Base-by-base conservation (phyloP, 1,140 invertebrate species). In the Orius insidiosus region DNA sequence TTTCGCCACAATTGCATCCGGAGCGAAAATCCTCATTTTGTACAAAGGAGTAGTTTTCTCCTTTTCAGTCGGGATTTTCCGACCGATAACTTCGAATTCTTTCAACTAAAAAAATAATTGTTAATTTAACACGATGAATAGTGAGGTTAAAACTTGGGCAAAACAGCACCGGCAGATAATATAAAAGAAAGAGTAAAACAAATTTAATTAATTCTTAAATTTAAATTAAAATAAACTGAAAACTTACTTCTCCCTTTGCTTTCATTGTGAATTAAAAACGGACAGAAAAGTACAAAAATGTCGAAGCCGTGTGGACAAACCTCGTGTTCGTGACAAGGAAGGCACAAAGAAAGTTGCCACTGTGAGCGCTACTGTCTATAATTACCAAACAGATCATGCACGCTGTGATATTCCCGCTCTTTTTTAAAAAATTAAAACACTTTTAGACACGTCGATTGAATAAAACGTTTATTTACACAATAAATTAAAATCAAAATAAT, bases 21-120 rank as follows among this genome's bases (percentile, higher is more conserved):
- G 89, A 44, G 96, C 93, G 67, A 98, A 99, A 55, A 99, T 98
- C n/a, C 86, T 83, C 96, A 99, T 99, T 70, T 95, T 92, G 64
- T 97, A 99, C 24, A 99, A 71, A 57, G 92, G 85, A 58, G n/a
- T 93, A 41, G 74, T n/a, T 44, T 78, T 78, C 60, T 93, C 85
- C 64, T 85, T 90, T 53, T 86, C 86, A 18, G 85, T 85, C 45
- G 95, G 94, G 66, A 96, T 71, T 63, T 93, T 90, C 54, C 96
- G 83, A 63, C 96, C 96, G 34, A 49, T 49, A 2, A 52, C 47
- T 44, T 48, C 47, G 42, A 30, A 52, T 33, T 49, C 51, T 37
- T 52, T 49, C n/a, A 52, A 40, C 46, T 52, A 34, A 42, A 46
- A 52, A 43, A n/a, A 5, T 6, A 11, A 8, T 5, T 4, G 24